Evolutionary conservation across 2,888 invertebrate genomes (phyloP).

Genomic region (Tigriopus californicus): DNA sequence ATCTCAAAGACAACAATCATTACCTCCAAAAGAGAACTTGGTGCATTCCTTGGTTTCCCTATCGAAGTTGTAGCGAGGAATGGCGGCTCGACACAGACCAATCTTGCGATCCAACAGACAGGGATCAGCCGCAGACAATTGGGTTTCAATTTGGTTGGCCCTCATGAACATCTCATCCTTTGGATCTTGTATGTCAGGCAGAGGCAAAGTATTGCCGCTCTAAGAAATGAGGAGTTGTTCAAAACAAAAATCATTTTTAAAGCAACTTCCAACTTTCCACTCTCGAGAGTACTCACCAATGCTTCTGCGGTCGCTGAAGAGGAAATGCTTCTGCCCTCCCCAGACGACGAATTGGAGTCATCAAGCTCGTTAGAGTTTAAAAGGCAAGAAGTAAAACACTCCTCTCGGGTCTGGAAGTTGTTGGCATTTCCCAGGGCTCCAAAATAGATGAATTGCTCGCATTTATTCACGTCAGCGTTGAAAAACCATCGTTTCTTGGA

Average conservation of each 20-base stretch:
- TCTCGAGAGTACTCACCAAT: too few species aligned
- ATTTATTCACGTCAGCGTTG: not conserved
- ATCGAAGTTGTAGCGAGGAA: not conserved
- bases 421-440: slow-evolving; percentile 3
- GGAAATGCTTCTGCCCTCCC: too few species aligned
- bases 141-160: too few species aligned
- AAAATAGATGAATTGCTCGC: not conserved
- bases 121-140: not conserved
- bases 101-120: not conserved
- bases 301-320: too few species aligned
- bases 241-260: too few species aligned
- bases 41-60: not conserved
- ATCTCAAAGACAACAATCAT: too few species aligned
- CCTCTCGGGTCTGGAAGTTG: not conserved
- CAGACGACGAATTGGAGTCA: not conserved
- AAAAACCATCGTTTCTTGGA: not conserved
- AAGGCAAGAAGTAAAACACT: not conserved
- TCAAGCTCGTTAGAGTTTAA: not conserved
- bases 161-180: too few species aligned
- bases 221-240: too few species aligned
- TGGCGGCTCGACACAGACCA: slow-evolving; percentile 6
- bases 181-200: too few species aligned
- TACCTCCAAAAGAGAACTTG: slow-evolving; percentile 5
- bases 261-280: too few species aligned
- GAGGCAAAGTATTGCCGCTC: too few species aligned